These are phyloP conservation scores for Myanophis thanlyinensis DNA, from an alignment of 2,113 vertebrate genomes.

Conservation along the genomic window DNA sequence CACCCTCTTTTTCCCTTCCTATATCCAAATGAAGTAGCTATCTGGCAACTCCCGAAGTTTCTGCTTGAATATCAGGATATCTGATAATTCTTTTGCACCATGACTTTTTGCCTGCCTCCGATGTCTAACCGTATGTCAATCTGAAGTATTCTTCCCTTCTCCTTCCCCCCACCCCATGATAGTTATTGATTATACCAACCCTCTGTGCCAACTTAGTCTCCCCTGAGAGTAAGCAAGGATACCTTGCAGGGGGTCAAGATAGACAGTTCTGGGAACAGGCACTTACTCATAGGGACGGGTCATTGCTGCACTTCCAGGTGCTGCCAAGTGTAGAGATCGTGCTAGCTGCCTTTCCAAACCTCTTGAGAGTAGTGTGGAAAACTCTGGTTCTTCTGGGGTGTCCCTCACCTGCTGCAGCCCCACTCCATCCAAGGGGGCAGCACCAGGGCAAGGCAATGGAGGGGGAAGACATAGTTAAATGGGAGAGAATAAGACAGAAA, in stretches of 20 bases:
- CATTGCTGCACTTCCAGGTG: constrained; percentile 57
- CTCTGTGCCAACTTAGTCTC: background rate
- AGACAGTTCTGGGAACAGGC: background rate
- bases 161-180: background rate
- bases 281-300: constrained; percentile 66
- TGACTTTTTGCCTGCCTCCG: background rate
- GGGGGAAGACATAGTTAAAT: constrained; percentile 23
- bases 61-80: background rate
- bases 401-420: constrained; percentile 29
- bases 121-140: background rate
- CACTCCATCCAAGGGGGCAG: constrained; percentile 27
- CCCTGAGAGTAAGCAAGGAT: no score
- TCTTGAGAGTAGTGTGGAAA: constrained; percentile 24
- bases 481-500: constrained; percentile 64
- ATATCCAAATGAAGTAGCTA: background rate
- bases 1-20: background rate
- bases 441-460: constrained; percentile 18
- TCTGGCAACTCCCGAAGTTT: no score
- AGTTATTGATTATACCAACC: no score
- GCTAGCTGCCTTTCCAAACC: constrained; percentile 55
- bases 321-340: constrained; percentile 40
- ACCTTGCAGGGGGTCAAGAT: background rate
- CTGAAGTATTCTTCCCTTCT: background rate
- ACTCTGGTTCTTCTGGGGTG: constrained; percentile 23
- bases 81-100: background rate